These are phyloP conservation scores for Agelastica alni DNA, from an alignment of 2,888 invertebrate species.

Conservation along the genomic window DNA sequence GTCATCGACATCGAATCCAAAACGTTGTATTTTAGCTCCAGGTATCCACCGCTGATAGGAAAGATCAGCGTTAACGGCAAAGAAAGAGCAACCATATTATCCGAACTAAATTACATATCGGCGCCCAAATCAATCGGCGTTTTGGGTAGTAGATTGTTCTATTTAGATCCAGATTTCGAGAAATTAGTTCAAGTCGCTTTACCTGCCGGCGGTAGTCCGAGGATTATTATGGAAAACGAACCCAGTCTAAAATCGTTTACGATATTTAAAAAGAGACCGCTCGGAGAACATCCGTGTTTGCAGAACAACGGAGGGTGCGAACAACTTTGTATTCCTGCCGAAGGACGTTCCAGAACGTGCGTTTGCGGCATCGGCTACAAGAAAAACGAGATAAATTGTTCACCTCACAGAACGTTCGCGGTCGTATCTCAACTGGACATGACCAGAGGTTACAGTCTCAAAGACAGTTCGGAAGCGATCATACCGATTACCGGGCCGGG, in stretches of 20 bases:
- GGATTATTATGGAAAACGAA: slow-evolving; percentile 80
- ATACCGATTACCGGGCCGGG: slow-evolving; percentile 87
- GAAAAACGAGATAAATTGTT: slow-evolving; percentile 75
- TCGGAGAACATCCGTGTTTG: slow-evolving; percentile 83
- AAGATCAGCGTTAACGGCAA: slow-evolving; percentile 75
- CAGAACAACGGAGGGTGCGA: slow-evolving; percentile 90
- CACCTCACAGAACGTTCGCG: slow-evolving; percentile 85
- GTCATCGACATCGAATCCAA: slow-evolving; percentile 82
- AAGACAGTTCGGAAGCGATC: slow-evolving; percentile 89
- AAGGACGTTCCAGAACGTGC: slow-evolving; percentile 77
- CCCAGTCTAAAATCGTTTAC: slow-evolving; percentile 85
- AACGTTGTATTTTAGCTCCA: slow-evolving; percentile 85
- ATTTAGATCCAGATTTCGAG: slow-evolving; percentile 87
- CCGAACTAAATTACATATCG: slow-evolving; percentile 72
- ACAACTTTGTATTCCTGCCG: slow-evolving; percentile 89
- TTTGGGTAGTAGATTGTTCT: slow-evolving; percentile 80
- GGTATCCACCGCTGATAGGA: slow-evolving; percentile 72
- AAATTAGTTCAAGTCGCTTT: slow-evolving; percentile 84
- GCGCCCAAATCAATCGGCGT: slow-evolving; percentile 82
- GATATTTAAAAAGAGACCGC: slow-evolving; percentile 83
- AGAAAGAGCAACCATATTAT: slow-evolving; percentile 68
- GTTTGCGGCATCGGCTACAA: slow-evolving; percentile 90
- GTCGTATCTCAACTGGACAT: slow-evolving; percentile 90
- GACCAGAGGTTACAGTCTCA: slow-evolving; percentile 85
- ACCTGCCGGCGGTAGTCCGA: slow-evolving; percentile 77